Evolutionary conservation across 2,113 vertebrate genomes (phyloP).

Genomic region (Lycocorax pyrrhopterus): DNA sequence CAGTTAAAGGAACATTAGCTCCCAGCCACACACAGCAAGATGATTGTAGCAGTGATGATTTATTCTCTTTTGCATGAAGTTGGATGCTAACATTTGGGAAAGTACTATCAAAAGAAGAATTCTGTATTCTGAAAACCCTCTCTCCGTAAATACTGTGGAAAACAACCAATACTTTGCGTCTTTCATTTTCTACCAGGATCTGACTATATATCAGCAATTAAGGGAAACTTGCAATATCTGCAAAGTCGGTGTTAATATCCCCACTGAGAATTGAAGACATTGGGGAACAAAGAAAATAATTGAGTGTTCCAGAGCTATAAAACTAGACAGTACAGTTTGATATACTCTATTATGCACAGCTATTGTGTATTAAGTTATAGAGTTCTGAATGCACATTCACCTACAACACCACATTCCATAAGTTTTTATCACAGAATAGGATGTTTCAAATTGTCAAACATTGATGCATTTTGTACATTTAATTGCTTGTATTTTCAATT

Average conservation of each 20-base stretch:
- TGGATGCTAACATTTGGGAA: not conserved
- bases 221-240: not conserved
- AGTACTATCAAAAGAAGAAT: not conserved
- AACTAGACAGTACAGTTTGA: not conserved
- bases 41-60: not conserved
- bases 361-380: not conserved
- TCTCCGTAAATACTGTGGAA: not conserved
- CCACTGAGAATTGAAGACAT: not conserved
- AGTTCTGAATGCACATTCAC: not conserved
- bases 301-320: not conserved
- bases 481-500: not conserved
- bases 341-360: not conserved
- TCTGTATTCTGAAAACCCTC: not conserved
- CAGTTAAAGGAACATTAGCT: not conserved
- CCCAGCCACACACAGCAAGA: not conserved
- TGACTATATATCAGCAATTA: not conserved
- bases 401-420: not conserved
- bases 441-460: not conserved
- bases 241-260: not conserved
- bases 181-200: not conserved
- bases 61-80: not conserved
- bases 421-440: not conserved
- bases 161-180: not conserved
- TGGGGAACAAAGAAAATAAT: not conserved
- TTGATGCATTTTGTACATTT: not conserved